Evolutionary conservation across 2,888 invertebrate genomes (phyloP).

Genomic region (Sisyra nigra): DNA sequence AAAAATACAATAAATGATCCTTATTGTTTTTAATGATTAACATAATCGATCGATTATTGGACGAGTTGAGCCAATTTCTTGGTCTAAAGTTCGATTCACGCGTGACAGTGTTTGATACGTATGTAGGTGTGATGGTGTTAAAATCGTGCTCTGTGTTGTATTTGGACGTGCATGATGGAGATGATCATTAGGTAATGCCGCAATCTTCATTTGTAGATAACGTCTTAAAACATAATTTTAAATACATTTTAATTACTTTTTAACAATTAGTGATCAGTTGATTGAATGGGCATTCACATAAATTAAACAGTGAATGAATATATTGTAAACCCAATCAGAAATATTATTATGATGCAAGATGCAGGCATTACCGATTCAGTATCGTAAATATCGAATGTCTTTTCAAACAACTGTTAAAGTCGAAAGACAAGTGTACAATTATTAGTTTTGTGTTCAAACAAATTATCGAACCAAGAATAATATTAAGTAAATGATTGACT

Average conservation of each 20-base stretch:
- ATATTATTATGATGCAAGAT: too few relatives aligned
- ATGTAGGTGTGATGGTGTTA: conserved; percentile 4
- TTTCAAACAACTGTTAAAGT: too few relatives aligned
- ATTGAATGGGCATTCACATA: neutral
- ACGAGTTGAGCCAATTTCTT: neutral
- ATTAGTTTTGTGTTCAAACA: too few relatives aligned
- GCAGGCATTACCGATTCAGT: too few relatives aligned
- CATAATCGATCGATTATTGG: conserved; percentile 3
- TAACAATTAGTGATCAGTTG: neutral
- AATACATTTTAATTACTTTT: neutral
- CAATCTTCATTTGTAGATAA: conserved; percentile 1
- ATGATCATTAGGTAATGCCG: neutral
- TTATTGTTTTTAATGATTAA: neutral
- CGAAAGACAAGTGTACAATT: too few relatives aligned
- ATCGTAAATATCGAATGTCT: too few relatives aligned
- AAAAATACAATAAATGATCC: too few relatives aligned
- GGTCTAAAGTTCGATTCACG: conserved; percentile 1
- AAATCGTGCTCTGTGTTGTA: conserved; percentile 1
- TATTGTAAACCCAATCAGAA: too few relatives aligned
- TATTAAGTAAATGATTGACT: too few relatives aligned
- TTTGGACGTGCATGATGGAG: conserved; percentile 1
- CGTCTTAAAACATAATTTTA: conserved; percentile 4
- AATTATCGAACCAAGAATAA: too few relatives aligned
- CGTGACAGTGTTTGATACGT: conserved; percentile 6
- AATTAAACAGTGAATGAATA: too few relatives aligned